Conservation (phyloP, 2,888 invertebrate species). For the Branchellion lobata region DNA sequence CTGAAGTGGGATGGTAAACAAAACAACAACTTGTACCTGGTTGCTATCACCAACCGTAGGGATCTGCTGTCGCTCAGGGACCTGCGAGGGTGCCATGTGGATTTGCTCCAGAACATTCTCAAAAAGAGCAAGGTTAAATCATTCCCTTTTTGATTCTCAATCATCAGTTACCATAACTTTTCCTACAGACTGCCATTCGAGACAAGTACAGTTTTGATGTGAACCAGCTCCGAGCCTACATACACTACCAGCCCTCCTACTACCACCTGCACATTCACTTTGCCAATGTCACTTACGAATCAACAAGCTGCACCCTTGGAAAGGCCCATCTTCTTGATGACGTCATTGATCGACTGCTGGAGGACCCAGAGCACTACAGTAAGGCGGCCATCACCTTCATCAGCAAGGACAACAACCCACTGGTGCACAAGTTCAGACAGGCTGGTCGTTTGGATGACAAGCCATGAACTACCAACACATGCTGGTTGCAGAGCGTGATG, state of each 20-base stretch:
- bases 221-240: slow-evolving; percentile 74
- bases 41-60: slow-evolving; percentile 75
- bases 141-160: too few species aligned
- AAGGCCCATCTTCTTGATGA: slow-evolving; percentile 82
- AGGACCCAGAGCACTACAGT: slow-evolving; percentile 79
- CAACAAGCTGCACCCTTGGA: slow-evolving; percentile 73
- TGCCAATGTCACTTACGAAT: slow-evolving; percentile 67
- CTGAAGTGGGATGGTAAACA: slow-evolving; percentile 88
- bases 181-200: slow-evolving; percentile 69
- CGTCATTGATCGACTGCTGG: slow-evolving; percentile 85
- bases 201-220: slow-evolving; percentile 74
- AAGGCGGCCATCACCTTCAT: slow-evolving; percentile 77
- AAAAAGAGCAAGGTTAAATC: slow-evolving; percentile 74
- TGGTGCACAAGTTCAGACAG: slow-evolving; percentile 37
- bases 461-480: background rate
- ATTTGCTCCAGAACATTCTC: slow-evolving; percentile 78
- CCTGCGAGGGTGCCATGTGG: slow-evolving; percentile 75
- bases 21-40: slow-evolving; percentile 77
- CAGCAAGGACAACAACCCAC: slow-evolving; percentile 39
- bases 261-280: slow-evolving; percentile 95
- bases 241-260: slow-evolving; percentile 95
- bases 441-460: slow-evolving; percentile 35
- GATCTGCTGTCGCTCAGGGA: slow-evolving; percentile 82
- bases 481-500: too few species aligned
- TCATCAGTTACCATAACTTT: background rate